These are phyloP conservation scores for Pterobdella sp. DNA, from an alignment of 2,888 invertebrate genomes.

Conservation along the genomic window DNA sequence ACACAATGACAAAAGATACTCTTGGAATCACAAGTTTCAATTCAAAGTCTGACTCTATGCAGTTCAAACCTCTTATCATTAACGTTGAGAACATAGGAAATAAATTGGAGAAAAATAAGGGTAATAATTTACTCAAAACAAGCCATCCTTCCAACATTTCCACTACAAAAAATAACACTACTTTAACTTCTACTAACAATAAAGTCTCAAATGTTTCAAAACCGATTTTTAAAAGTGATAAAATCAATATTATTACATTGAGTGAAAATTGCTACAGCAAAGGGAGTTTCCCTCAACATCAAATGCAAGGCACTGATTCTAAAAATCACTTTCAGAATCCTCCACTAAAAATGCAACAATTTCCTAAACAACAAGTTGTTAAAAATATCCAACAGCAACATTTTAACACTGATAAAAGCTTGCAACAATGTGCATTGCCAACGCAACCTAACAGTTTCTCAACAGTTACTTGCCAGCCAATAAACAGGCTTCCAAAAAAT, in stretches of 20 bases:
- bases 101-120: background rate
- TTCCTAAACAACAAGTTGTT: constrained; percentile 13
- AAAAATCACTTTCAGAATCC: constrained; percentile 2
- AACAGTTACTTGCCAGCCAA: background rate
- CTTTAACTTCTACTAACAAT: too few relatives aligned
- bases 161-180: background rate
- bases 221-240: background rate
- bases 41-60: background rate
- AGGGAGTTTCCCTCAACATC: background rate
- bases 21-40: background rate
- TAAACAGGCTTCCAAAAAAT: background rate
- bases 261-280: too few relatives aligned
- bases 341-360: constrained; percentile 13
- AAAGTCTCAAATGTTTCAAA: too few relatives aligned
- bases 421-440: background rate
- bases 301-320: background rate
- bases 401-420: background rate
- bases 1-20: background rate
- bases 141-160: background rate
- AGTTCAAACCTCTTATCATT: background rate
- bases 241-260: too few relatives aligned
- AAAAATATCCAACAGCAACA: background rate
- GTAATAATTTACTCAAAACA: too few relatives aligned
- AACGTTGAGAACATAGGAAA: background rate
- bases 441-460: background rate